Conservation (phyloP, 2,113 vertebrate species). For the Leiothrix lutea region DNA sequence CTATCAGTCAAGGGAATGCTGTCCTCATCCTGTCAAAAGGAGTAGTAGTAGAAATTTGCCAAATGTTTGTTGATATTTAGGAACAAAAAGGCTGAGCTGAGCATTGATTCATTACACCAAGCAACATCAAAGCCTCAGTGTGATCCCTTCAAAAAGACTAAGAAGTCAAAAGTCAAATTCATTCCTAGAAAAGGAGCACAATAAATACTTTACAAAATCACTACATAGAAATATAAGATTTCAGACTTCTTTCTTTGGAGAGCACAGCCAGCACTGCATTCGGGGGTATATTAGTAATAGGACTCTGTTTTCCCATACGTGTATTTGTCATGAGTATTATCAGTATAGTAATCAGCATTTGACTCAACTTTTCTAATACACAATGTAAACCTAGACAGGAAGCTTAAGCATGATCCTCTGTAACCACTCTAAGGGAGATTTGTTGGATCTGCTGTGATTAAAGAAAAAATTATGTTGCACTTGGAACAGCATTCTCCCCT, state of each 20-base stretch:
- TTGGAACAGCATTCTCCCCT: neutral
- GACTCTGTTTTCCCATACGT: neutral
- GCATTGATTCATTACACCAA: neutral
- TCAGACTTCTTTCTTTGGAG: neutral
- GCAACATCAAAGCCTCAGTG: neutral
- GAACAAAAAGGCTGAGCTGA: neutral
- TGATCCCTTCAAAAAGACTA: neutral
- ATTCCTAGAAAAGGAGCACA: neutral
- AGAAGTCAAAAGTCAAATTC: neutral
- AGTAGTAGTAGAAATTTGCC: neutral
- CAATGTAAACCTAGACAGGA: neutral
- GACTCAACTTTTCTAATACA: neutral
- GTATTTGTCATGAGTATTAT: neutral
- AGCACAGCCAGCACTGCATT: neutral
- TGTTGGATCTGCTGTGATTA: neutral
- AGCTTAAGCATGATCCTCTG: neutral
- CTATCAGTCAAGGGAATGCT: neutral
- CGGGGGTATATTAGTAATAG: neutral
- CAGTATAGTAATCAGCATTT: neutral
- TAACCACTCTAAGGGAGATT: neutral
- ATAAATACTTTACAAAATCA: neutral
- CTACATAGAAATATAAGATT: neutral
- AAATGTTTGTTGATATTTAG: neutral
- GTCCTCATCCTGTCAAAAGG: neutral
- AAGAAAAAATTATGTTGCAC: neutral